Percentiles rank a stretch among this genome's conserved stretches.
Evolutionary conservation across 1,140 invertebrate genomes (phyloP).

Genomic region (Penaeus japonicus): DNA sequence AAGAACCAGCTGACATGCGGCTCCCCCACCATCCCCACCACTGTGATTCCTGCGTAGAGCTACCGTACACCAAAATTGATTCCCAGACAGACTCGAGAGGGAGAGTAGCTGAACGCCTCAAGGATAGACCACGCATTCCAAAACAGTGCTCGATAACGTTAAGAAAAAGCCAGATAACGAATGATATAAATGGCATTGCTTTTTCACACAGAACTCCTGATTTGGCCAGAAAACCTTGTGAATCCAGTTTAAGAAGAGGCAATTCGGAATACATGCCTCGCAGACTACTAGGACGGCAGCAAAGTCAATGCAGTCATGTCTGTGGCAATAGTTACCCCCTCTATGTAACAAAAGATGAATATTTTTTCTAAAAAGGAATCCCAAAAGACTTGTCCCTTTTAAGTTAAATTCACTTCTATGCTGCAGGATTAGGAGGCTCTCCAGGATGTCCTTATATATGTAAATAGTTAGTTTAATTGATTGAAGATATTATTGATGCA

Average conservation of each 20-base stretch:
- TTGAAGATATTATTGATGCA: background rate
- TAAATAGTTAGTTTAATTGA: constrained; percentile 17
- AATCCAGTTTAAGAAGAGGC: too few species aligned
- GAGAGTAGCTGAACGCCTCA: too few species aligned
- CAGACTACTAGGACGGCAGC: background rate
- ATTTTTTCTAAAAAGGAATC: constrained; percentile 9
- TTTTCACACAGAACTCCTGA: too few species aligned
- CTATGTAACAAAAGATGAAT: constrained; percentile 9
- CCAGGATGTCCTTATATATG: background rate
- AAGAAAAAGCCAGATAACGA: too few species aligned
- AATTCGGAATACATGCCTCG: background rate
- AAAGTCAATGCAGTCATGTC: background rate
- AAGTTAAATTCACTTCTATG: too few species aligned
- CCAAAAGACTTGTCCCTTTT: background rate
- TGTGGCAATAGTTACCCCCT: background rate
- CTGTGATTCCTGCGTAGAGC: constrained; percentile 9
- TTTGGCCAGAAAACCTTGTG: too few species aligned
- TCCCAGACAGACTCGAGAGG: background rate
- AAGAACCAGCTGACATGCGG: constrained; percentile 23
- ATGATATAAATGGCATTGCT: too few species aligned
- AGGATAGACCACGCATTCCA: too few species aligned
- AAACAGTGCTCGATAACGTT: too few species aligned
- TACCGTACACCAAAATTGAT: background rate
- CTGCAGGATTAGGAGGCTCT: too few species aligned
- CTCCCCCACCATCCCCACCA: constrained; percentile 18